A percentile compares a stretch with the other conserved stretches of the same genome.
Conservation (phyloP, 2,113 vertebrate species). For the Brachyhypopomus gauderio region DNA sequence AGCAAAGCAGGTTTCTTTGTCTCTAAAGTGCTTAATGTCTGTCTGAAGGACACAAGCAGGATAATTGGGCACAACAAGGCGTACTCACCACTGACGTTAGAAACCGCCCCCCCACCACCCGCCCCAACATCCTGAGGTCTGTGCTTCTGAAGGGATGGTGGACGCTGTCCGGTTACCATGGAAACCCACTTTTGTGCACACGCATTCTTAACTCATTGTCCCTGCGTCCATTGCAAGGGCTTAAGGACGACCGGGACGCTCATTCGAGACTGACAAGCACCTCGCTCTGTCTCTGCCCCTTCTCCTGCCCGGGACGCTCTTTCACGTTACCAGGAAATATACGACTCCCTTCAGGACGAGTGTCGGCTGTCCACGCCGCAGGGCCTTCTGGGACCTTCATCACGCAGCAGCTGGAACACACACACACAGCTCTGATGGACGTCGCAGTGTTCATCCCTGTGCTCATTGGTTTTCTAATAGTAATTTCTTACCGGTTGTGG, state of each 20-base stretch:
- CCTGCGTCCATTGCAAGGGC: constrained; percentile 60
- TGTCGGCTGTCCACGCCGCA: background rate
- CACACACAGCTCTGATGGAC: too few relatives aligned
- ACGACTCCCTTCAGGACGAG: background rate
- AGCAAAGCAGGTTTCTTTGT: constrained; percentile 37
- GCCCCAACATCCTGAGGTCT: constrained; percentile 39
- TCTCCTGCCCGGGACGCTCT: constrained; percentile 45
- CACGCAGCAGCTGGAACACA: too few relatives aligned
- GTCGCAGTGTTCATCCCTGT: too few relatives aligned
- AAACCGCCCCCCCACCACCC: constrained; percentile 46
- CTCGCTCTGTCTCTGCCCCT: constrained; percentile 54
- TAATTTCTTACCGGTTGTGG: too few relatives aligned
- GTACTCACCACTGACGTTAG: constrained; percentile 30
- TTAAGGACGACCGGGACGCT: constrained; percentile 53
- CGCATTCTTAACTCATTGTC: constrained; percentile 73
- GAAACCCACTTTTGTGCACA: constrained; percentile 72
- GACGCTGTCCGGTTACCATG: constrained; percentile 72
- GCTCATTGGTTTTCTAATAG: too few relatives aligned
- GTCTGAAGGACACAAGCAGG: constrained; percentile 34
- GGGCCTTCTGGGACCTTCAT: too few relatives aligned
- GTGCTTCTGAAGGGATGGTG: constrained; percentile 68
- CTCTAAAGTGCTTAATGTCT: constrained; percentile 32
- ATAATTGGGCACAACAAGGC: constrained; percentile 55
- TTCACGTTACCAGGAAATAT: constrained; percentile 38
- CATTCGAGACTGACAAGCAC: constrained; percentile 67